These are phyloP conservation scores for Myotis findleyi DNA, from an alignment of 2,797 vertebrate genomes.

Conservation along the genomic window DNA sequence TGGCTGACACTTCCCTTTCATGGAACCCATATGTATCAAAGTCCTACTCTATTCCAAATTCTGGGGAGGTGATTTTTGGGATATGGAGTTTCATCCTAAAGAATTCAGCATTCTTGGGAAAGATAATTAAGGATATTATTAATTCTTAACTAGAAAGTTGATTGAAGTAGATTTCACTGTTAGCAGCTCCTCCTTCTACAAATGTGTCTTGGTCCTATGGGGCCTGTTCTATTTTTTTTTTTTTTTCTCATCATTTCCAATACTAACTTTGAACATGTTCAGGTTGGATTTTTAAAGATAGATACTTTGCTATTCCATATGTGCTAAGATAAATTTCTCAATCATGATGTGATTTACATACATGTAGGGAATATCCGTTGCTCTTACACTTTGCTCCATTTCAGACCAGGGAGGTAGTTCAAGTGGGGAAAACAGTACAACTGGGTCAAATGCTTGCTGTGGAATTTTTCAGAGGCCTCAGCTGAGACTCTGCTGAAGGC, in stretches of 20 bases:
- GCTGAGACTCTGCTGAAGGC: background rate
- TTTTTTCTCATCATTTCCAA: background rate
- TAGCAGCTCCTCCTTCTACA: background rate
- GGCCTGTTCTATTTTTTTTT: background rate
- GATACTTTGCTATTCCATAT: background rate
- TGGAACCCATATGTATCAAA: background rate
- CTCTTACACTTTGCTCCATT: background rate
- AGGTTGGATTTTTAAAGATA: background rate
- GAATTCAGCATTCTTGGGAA: background rate
- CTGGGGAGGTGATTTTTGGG: background rate
- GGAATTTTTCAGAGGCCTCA: background rate
- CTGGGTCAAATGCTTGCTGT: background rate
- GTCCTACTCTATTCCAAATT: background rate
- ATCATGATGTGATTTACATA: background rate
- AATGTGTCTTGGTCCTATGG: background rate
- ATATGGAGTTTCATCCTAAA: background rate
- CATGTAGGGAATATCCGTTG: background rate
- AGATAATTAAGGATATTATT: background rate
- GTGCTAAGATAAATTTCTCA: background rate
- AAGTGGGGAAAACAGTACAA: accelerated
- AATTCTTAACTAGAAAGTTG: background rate
- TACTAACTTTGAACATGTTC: background rate
- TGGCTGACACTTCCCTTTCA: background rate
- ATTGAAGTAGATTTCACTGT: background rate
- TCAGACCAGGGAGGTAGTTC: background rate